These are phyloP conservation scores for Morelia viridis DNA, from an alignment of 2,797 vertebrate species.

Conservation along the genomic window DNA sequence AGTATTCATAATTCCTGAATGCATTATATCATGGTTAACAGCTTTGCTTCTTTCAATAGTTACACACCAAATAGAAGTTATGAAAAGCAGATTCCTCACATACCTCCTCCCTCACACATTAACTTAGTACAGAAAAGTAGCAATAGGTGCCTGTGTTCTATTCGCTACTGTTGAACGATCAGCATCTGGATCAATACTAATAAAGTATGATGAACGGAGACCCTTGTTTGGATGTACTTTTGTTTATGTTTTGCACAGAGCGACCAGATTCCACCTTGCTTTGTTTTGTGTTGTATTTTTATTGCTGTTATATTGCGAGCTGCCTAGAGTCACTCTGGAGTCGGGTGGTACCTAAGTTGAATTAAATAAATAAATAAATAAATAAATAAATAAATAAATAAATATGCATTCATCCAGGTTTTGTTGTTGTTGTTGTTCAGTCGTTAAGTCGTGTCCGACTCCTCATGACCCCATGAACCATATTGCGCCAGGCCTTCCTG, in stretches of 20 bases:
- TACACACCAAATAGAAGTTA: background rate
- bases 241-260: background rate
- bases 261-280: background rate
- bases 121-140: background rate
- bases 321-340: background rate
- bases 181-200: background rate
- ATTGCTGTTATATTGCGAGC: background rate
- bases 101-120: background rate
- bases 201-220: background rate
- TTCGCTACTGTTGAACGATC: background rate
- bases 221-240: background rate
- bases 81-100: background rate
- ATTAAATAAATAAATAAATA: background rate
- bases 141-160: background rate
- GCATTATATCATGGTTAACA: background rate
- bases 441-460: too few relatives aligned
- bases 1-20: background rate
- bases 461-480: too few relatives aligned
- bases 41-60: background rate
- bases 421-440: too few relatives aligned
- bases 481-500: too few relatives aligned
- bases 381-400: background rate
- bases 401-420: background rate
- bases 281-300: background rate
- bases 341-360: background rate